A percentile compares a stretch with the other conserved stretches of the same genome.
Conservation (phyloP, 2,797 vertebrate species). For the Manis javanica region DNA sequence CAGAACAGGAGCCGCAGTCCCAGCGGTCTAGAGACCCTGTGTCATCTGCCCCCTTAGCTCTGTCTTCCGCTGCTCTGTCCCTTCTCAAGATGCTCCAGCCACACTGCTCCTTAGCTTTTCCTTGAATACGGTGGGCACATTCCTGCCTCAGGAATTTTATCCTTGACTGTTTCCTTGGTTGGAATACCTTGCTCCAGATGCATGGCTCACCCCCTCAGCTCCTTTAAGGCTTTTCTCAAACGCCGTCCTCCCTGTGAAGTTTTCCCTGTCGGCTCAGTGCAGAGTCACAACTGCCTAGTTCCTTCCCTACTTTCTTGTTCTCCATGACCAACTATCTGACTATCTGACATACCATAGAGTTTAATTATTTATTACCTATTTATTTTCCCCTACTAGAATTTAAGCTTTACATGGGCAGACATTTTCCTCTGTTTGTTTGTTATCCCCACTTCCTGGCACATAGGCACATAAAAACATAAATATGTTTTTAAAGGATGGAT, state of each 20-base stretch:
- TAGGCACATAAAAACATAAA: too few relatives aligned
- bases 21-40: rapidly evolving
- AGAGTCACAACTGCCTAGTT: not conserved
- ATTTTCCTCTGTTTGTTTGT: not conserved
- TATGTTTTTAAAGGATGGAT: not conserved
- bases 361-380: not conserved
- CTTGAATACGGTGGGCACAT: not conserved
- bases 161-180: not conserved
- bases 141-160: not conserved
- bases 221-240: not conserved
- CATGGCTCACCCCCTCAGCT: not conserved
- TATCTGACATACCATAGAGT: not conserved
- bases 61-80: not conserved
- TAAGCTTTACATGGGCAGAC: not conserved
- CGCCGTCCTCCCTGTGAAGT: not conserved
- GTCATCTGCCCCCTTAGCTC: rapidly evolving
- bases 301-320: not conserved
- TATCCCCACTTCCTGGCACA: not conserved
- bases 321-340: not conserved
- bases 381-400: not conserved
- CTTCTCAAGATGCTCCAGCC: not conserved
- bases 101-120: not conserved
- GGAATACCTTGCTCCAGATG: not conserved
- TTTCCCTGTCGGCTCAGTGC: not conserved
- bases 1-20: not conserved